Evolutionary conservation across 2,888 invertebrate genomes (phyloP), one percentile per base, ranked within the genome.

Genomic region (Aricia artaxerxes): DNA sequence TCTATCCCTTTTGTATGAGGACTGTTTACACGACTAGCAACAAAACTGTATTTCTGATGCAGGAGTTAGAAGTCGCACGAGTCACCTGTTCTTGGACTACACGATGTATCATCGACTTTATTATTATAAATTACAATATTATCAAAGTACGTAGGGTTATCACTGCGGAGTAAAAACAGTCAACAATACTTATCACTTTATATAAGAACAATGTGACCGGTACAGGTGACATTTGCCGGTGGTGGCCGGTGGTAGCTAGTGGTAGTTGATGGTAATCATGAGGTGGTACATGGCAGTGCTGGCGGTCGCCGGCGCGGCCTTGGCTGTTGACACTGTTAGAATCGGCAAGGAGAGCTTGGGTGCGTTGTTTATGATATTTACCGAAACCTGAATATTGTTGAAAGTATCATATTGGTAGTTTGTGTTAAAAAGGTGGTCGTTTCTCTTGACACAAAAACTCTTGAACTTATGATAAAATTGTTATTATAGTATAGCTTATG

Each of bases 331-430:
- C 80, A 81, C 60, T 78, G 82, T 86, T 73, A 16, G 86, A 80
- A 88, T 93, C 80, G 92, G 91, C 79, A 92, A 90, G 83, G 92
- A 91, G 13, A 84, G 78, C 40, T 81, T 93, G 84, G 88, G 94
- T 94, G 81, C 90, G 89, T 78, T 7, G 7, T n/a, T 40, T 2
- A 13, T 38, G 0, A 31, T 61, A n/a, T 7, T n/a, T 1, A 0
- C n/a, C 16, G 16, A 5, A 6, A 44, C 2, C 44, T 6, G 44
- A 44, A 53, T 13, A 11, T 35, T 35, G 35, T 35, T 35, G 35
- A 35, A 35, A 35, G 35, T 35, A 35, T 35, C 2, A 35, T 35
- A 35, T 35, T 35, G 44, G 7, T 5, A 44, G 44, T 44, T 44
- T 44, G 4, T 44, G 44, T 44, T 44, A 44, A 44, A 44, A 44